Conservation (phyloP, 2,113 vertebrate genomes). For the Ochotona curzoniae region DNA sequence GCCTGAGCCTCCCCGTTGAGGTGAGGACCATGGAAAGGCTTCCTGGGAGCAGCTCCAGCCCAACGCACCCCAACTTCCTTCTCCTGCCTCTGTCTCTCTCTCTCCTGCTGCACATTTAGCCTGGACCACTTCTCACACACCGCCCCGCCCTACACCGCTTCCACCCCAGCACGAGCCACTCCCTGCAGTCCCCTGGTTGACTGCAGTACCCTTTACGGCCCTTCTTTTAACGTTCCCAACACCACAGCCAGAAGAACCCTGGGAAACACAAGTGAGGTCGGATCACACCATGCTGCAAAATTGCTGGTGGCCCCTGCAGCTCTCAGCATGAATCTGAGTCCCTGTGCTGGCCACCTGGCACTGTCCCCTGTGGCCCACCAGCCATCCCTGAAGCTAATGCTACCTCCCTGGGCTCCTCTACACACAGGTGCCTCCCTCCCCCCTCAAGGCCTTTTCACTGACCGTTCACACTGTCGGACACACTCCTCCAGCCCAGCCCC, state of each 20-base stretch:
- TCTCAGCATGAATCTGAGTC: not conserved
- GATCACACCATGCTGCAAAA: not conserved
- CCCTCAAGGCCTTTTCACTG: constrained; percentile 6
- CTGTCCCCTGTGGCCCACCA: not conserved
- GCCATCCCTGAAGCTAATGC: not conserved
- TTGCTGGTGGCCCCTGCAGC: not conserved
- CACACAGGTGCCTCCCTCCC: not conserved
- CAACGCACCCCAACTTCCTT: not conserved
- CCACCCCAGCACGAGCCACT: not conserved
- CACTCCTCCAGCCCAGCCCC: not conserved
- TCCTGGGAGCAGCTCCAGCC: not conserved
- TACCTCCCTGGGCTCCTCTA: not conserved
- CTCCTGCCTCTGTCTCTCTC: not conserved
- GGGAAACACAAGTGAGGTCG: not conserved
- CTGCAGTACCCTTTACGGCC: not conserved
- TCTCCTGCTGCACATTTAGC: not conserved
- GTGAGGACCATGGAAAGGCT: not conserved
- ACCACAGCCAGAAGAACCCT: not conserved
- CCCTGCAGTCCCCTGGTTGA: not conserved
- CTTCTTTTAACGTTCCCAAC: not conserved
- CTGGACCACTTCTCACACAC: not conserved
- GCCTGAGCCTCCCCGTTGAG: not conserved
- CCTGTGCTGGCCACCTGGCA: not conserved
- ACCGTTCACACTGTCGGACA: not conserved
- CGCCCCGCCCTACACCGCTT: not conserved